Percentiles rank a stretch among this genome's conserved stretches.
These are phyloP conservation scores for Spheniscus humboldti DNA, from an alignment of 2,797 vertebrate genomes.

Conservation along the genomic window DNA sequence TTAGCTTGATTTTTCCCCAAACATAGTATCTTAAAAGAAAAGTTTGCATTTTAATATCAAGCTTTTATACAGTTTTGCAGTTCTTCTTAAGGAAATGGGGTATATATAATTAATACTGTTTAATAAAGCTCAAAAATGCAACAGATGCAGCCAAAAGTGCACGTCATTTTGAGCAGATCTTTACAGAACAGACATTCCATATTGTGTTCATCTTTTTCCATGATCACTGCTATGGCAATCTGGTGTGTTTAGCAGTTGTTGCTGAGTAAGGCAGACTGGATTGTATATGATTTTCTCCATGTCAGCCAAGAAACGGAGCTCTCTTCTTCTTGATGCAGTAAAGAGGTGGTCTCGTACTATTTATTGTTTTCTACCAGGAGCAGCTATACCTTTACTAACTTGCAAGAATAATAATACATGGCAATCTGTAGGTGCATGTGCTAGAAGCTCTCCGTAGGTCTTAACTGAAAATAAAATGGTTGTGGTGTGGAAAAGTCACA, in stretches of 20 bases:
- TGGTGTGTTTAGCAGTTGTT: constrained; percentile 67
- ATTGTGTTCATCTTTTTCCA: constrained; percentile 70
- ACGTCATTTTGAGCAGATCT: constrained; percentile 69
- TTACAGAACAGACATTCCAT: constrained; percentile 70
- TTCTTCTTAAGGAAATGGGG: constrained; percentile 21
- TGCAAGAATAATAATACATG: not conserved
- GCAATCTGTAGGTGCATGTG: not conserved
- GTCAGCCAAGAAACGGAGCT: constrained; percentile 57
- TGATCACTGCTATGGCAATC: constrained; percentile 66
- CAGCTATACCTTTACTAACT: not conserved
- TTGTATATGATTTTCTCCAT: constrained; percentile 68
- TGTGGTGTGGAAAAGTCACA: not conserved
- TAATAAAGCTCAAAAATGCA: constrained; percentile 69
- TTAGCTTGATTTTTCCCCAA: not conserved
- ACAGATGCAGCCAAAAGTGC: constrained; percentile 70
- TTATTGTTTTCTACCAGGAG: not conserved
- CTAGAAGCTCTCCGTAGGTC: not conserved
- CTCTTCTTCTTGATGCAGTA: constrained; percentile 23
- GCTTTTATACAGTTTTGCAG: constrained; percentile 15
- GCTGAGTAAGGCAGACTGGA: constrained; percentile 69
- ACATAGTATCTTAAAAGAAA: not conserved
- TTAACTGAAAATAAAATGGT: not conserved
- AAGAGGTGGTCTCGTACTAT: not conserved
- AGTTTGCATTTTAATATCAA: not conserved
- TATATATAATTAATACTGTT: constrained; percentile 68